phyloP scores from a whole-genome alignment of 2,113 vertebrate genomes.

The Vimba vimba region DNA sequence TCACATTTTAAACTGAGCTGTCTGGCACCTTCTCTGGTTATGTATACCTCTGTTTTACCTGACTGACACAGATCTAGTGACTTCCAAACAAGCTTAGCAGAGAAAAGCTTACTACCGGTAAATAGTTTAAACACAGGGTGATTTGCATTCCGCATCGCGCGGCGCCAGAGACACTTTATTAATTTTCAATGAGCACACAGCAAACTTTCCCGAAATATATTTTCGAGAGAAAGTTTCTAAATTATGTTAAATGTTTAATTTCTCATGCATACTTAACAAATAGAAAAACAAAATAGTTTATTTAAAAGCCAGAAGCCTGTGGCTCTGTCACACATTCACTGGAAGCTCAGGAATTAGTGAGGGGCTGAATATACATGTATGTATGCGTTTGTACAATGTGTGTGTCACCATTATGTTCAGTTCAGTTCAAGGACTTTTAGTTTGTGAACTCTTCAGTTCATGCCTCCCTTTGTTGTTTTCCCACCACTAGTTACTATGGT shows the following conservation, averaged over 20 bases:
- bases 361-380: not conserved
- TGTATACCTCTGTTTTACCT: not conserved
- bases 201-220: conserved; percentile 14
- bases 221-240: conserved; percentile 23
- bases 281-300: not conserved
- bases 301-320: not conserved
- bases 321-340: not conserved
- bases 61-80: not conserved
- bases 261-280: conserved; percentile 29
- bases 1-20: not conserved
- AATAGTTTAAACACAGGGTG: conserved; percentile 10
- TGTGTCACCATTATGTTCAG: not conserved
- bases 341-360: not conserved
- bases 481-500: no score
- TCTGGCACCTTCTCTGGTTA: not conserved
- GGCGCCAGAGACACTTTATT: conserved; percentile 4
- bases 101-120: not conserved
- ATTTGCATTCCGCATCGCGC: conserved; percentile 26
- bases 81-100: conserved; percentile 4
- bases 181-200: conserved; percentile 44
- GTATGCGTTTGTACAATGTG: not conserved
- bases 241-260: conserved; percentile 8
- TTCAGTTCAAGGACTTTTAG: no score
- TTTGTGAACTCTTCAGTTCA: no score
- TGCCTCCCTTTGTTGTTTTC: no score